A percentile compares a stretch with the other conserved stretches of the same genome.
Evolutionary conservation across 2,888 invertebrate species (phyloP).

Genomic region (Polyploca ridens): DNA sequence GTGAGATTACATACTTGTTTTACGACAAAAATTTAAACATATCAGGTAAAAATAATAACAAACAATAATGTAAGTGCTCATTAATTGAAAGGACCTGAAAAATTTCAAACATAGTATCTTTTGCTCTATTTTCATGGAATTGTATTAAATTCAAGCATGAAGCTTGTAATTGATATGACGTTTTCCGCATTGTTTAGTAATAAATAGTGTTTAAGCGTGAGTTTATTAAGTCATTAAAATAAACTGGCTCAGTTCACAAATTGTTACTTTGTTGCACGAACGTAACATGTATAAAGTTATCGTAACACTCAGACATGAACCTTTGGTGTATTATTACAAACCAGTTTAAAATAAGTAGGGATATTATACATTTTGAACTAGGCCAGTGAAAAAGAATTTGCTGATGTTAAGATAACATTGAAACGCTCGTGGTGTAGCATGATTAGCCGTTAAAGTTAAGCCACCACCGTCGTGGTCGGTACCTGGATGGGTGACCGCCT

Average conservation of each 20-base stretch:
- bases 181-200: constrained; percentile 8
- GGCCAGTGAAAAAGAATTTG: too few relatives aligned
- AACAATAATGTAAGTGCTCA: too few relatives aligned
- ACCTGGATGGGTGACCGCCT: too few relatives aligned
- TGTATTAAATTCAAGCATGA: not conserved
- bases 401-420: not conserved
- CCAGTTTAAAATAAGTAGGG: not conserved
- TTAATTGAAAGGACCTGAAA: not conserved
- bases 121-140: not conserved
- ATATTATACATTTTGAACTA: not conserved
- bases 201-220: not conserved
- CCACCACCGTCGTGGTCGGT: too few relatives aligned
- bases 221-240: constrained; percentile 4
- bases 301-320: not conserved
- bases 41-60: too few relatives aligned
- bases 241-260: constrained; percentile 3
- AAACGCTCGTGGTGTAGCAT: too few relatives aligned
- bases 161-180: not conserved
- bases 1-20: too few relatives aligned
- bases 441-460: too few relatives aligned
- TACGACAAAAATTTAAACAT: too few relatives aligned
- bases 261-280: constrained; percentile 1
- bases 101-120: not conserved
- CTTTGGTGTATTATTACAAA: not conserved
- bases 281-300: not conserved